Conservation (phyloP, 2,888 invertebrate species). For the Aporophyla lueneburgensis region DNA sequence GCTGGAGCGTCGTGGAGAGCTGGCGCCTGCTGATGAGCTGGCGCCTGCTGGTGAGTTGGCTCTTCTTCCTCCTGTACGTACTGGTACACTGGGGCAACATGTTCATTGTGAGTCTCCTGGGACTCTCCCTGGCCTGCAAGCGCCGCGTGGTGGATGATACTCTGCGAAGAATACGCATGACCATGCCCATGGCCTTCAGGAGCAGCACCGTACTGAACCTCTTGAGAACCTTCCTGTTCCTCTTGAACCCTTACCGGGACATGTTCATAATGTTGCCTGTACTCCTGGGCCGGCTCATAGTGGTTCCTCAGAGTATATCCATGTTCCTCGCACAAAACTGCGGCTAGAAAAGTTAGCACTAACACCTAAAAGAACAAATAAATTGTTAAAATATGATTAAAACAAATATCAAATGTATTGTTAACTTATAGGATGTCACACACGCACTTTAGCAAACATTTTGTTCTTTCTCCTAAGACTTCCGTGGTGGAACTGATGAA, state of each 20-base stretch:
- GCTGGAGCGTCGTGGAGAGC: conserved; percentile 56
- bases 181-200: conserved; percentile 68
- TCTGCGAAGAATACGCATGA: conserved; percentile 79
- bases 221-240: conserved; percentile 66
- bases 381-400: conserved; percentile 9
- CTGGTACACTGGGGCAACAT: conserved; percentile 78
- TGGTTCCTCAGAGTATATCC: conserved; percentile 77
- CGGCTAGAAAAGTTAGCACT: conserved; percentile 74
- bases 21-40: conserved; percentile 50
- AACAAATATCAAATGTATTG: conserved; percentile 44
- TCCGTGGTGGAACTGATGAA: conserved; percentile 89
- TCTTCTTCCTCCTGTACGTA: conserved; percentile 73
- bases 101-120: conserved; percentile 74
- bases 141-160: conserved; percentile 75
- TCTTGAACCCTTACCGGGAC: conserved; percentile 69
- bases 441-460: conserved; percentile 87
- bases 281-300: conserved; percentile 77
- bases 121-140: conserved; percentile 74
- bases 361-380: conserved; percentile 78
- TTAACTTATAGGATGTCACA: conserved; percentile 47
- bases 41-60: conserved; percentile 55
- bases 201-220: conserved; percentile 51
- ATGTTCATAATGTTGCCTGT: conserved; percentile 75
- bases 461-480: conserved; percentile 87
- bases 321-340: conserved; percentile 77